These are phyloP conservation scores for Gymnopithys bicolor DNA, from an alignment of 2,797 vertebrate species.

Conservation along the genomic window DNA sequence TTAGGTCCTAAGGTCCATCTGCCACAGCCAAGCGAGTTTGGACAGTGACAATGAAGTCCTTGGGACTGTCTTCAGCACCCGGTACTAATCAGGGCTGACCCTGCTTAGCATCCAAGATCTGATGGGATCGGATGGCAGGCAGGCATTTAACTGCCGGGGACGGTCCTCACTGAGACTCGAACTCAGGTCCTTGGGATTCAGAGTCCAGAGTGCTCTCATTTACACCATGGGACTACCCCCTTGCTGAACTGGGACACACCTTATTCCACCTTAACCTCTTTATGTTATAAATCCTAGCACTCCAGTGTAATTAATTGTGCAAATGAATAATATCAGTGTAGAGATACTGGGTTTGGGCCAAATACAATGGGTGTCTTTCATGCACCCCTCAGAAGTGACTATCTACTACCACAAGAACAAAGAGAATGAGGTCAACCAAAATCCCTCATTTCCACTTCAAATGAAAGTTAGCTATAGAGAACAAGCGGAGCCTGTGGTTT, in stretches of 20 bases:
- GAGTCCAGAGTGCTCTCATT: too few relatives aligned
- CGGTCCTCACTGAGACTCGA: too few relatives aligned
- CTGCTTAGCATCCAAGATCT: too few relatives aligned
- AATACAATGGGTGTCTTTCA: neutral
- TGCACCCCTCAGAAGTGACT: neutral
- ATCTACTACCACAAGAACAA: slow-evolving; percentile 13
- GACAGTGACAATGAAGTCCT: too few relatives aligned
- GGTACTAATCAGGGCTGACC: too few relatives aligned
- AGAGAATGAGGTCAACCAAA: slow-evolving; percentile 29
- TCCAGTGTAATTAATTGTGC: slow-evolving; percentile 46
- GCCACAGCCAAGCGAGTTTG: too few relatives aligned
- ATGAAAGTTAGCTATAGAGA: slow-evolving; percentile 24
- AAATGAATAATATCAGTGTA: slow-evolving; percentile 29
- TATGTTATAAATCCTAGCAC: slow-evolving; percentile 12
- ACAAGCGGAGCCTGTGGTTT: slow-evolving; percentile 27
- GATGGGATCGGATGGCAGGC: too few relatives aligned
- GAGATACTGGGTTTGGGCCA: neutral
- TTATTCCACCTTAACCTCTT: neutral
- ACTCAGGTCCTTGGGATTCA: too few relatives aligned
- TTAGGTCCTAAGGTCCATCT: too few relatives aligned
- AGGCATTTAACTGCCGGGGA: too few relatives aligned
- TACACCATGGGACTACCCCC: too few relatives aligned
- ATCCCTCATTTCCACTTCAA: slow-evolving; percentile 66
- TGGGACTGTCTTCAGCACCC: too few relatives aligned
- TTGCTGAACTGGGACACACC: neutral